A percentile compares a stretch with the other conserved stretches of the same genome.
phyloP scores from a whole-genome alignment of 2,113 vertebrate genomes.

The Chloebia gouldiae region DNA sequence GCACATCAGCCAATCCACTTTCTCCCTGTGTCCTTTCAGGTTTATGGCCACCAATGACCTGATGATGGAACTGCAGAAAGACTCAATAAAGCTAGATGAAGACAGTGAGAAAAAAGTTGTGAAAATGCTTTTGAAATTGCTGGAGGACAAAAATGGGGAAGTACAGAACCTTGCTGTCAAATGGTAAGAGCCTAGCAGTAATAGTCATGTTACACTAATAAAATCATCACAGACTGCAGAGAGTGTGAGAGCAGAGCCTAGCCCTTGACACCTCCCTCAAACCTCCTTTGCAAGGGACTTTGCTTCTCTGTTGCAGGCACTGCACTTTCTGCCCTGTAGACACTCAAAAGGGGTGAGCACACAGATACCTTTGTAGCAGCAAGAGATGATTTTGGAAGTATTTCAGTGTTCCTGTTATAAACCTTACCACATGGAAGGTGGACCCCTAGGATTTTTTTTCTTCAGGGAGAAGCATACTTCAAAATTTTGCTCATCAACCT shows the following conservation, averaged over 20 bases:
- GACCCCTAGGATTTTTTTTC: neutral
- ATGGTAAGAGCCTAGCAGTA: constrained; percentile 76
- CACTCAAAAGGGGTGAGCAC: neutral
- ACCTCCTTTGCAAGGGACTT: neutral
- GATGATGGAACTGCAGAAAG: constrained; percentile 95
- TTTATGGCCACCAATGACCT: constrained; percentile 98
- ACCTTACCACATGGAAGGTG: neutral
- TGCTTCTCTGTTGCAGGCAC: neutral
- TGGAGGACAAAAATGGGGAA: constrained; percentile 95
- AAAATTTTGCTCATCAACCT: neutral
- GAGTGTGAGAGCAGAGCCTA: neutral
- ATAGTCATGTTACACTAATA: accelerated
- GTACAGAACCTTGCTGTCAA: constrained; percentile 95
- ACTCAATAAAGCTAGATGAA: constrained; percentile 94
- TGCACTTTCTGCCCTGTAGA: neutral
- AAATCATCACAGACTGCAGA: neutral
- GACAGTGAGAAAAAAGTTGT: constrained; percentile 94
- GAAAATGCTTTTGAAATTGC: constrained; percentile 86
- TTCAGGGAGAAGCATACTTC: neutral
- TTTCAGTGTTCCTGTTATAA: neutral
- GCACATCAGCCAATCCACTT: neutral
- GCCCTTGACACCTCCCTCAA: neutral
- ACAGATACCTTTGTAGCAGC: neutral
- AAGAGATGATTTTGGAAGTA: neutral
- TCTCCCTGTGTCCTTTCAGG: constrained; percentile 51